These are phyloP conservation scores for Acanthiza pusilla DNA, from an alignment of 2,797 vertebrate genomes.

Conservation along the genomic window DNA sequence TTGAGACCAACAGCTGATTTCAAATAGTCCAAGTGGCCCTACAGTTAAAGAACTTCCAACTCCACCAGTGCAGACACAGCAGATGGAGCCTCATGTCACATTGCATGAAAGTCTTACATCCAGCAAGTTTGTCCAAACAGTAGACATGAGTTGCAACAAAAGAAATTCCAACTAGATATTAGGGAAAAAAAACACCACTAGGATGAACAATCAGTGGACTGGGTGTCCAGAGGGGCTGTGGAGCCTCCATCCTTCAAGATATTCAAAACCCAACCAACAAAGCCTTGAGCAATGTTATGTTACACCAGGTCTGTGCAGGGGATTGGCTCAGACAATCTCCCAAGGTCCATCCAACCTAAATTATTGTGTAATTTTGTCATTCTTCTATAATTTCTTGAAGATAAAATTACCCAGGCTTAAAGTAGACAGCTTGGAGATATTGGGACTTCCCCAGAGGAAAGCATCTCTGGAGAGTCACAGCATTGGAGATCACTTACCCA, in stretches of 20 bases:
- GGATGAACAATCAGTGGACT: neutral
- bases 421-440: neutral
- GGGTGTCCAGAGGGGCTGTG: neutral
- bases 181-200: neutral
- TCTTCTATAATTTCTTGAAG: neutral
- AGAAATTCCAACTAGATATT: neutral
- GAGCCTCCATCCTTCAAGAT: neutral
- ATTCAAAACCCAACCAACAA: neutral
- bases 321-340: neutral
- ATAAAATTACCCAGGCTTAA: neutral
- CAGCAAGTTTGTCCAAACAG: neutral
- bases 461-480: neutral
- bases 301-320: neutral
- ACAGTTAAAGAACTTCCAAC: neutral
- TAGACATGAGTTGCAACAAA: neutral
- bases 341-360: neutral
- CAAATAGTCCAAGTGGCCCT: neutral
- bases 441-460: neutral
- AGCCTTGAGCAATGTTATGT: neutral
- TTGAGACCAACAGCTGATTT: conserved; percentile 2
- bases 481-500: neutral
- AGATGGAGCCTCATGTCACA: neutral
- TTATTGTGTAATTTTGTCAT: neutral
- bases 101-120: neutral
- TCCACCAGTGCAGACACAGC: neutral